Evolutionary conservation across 1,140 invertebrate genomes (phyloP).

Genomic region (Frieseomelitta varia): DNA sequence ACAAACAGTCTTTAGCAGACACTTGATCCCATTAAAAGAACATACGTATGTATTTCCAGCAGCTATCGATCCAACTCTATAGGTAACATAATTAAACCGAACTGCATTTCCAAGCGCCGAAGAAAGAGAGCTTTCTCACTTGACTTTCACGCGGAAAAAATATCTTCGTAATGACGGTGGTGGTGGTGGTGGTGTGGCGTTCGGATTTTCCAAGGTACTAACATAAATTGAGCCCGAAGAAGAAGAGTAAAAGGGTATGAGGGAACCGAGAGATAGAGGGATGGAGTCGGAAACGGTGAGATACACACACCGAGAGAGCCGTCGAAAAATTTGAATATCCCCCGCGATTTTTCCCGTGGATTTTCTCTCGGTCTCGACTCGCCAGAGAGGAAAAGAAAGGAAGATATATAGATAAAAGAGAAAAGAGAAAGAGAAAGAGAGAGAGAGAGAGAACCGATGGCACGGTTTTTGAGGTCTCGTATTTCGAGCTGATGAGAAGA

Average conservation of each 20-base stretch:
- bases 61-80: background rate
- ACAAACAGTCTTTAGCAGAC: background rate
- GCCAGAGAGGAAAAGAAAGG: background rate
- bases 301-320: background rate
- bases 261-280: background rate
- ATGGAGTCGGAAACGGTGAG: background rate
- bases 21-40: background rate
- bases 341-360: constrained; percentile 30
- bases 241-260: constrained; percentile 16
- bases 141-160: background rate
- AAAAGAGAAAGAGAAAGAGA: background rate
- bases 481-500: constrained; percentile 59
- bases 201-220: background rate
- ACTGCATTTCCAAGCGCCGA: background rate
- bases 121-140: background rate
- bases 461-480: constrained; percentile 37
- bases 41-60: background rate
- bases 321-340: constrained; percentile 45
- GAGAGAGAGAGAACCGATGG: background rate
- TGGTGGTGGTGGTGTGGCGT: constrained; percentile 4
- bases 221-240: constrained; percentile 1
- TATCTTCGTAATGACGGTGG: constrained; percentile 6
- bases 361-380: background rate
- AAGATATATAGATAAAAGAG: background rate
- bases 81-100: background rate